Evolutionary conservation across 2,888 invertebrate species (phyloP).

Genomic region (Lycophotia porphyrea): DNA sequence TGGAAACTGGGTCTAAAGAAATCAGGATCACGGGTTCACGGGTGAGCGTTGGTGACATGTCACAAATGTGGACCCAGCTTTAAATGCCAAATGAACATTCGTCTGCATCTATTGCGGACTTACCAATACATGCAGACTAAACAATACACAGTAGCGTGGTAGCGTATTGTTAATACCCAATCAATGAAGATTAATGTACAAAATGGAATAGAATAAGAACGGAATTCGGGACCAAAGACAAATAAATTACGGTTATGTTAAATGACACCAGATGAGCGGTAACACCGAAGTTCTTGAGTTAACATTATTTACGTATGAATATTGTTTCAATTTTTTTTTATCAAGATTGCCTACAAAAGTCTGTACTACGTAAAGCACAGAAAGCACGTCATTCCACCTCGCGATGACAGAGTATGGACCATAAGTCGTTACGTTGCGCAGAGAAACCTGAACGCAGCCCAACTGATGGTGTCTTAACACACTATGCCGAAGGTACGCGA

Average conservation of each 20-base stretch:
- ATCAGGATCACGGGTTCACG: not conserved
- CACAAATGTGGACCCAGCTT: not conserved
- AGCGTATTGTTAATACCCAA: not conserved
- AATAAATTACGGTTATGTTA: not conserved
- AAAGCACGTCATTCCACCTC: conserved; percentile 2
- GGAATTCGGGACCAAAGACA: not conserved
- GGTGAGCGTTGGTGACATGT: not conserved
- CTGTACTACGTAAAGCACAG: not conserved
- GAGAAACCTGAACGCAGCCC: not conserved
- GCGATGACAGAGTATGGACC: conserved; percentile 8
- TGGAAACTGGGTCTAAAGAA: not conserved
- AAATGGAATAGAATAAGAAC: not conserved
- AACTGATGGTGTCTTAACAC: too few relatives aligned
- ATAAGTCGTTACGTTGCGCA: not conserved
- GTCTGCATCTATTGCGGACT: not conserved
- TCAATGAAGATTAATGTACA: not conserved
- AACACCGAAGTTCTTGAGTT: not conserved
- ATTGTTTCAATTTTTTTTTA: not conserved
- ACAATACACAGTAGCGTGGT: not conserved
- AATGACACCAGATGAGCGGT: not conserved
- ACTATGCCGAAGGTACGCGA: too few relatives aligned
- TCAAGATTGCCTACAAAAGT: not conserved
- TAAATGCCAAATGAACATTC: not conserved
- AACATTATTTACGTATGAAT: not conserved
- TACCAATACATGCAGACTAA: not conserved